Conservation (phyloP, 1,140 invertebrate genomes). For the Lucilia cuprina region DNA sequence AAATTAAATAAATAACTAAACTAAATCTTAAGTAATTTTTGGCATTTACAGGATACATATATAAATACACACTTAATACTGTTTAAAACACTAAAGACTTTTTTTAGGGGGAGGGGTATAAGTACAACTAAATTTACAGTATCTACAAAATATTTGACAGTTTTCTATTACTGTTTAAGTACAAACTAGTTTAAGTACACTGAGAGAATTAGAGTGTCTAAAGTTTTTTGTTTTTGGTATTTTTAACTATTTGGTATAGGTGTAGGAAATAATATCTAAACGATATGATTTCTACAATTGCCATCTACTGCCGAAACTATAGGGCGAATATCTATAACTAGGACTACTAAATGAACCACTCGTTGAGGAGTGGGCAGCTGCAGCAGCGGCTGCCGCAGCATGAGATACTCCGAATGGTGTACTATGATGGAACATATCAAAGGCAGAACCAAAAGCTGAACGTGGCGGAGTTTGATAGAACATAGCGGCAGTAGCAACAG, state of each 20-base stretch:
- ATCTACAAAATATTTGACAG: neutral
- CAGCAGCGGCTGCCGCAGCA: constrained; percentile 50
- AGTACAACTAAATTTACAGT: neutral
- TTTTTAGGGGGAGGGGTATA: neutral
- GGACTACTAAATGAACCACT: constrained; percentile 54
- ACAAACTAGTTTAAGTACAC: neutral
- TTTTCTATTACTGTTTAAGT: too few species aligned
- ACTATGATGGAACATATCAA: constrained; percentile 63
- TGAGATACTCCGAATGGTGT: constrained; percentile 57
- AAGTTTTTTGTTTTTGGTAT: constrained; percentile 17
- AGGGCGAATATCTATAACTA: constrained; percentile 61
- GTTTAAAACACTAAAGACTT: constrained; percentile 25
- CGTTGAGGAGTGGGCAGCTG: constrained; percentile 41
- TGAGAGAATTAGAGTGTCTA: neutral
- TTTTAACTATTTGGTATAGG: neutral
- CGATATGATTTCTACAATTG: constrained; percentile 51
- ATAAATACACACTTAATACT: constrained; percentile 1
- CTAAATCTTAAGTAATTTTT: constrained; percentile 16
- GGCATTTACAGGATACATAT: neutral
- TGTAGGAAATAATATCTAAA: neutral
- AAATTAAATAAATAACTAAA: constrained; percentile 35
- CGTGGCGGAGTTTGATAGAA: constrained; percentile 60
- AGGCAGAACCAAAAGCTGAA: constrained; percentile 58
- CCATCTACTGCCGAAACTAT: constrained; percentile 61
- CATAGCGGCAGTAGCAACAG: constrained; percentile 52